Conservation (phyloP, 2,888 invertebrate genomes). For the Spodoptera littoralis region DNA sequence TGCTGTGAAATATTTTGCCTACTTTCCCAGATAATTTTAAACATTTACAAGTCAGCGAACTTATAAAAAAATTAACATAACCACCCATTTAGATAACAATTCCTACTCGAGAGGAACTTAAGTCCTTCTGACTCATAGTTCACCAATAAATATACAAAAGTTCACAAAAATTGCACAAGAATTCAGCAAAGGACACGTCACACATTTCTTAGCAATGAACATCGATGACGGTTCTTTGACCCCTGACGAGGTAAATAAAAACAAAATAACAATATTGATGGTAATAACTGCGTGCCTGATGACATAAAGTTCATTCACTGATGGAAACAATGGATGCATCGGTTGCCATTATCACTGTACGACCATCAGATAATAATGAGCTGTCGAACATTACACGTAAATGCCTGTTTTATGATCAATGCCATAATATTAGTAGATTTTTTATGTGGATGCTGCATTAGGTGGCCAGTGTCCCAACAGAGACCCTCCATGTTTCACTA, state of each 20-base stretch:
- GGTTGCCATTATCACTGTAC: slow-evolving; percentile 61
- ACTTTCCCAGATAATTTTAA: too few relatives aligned
- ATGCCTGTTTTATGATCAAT: slow-evolving; percentile 26
- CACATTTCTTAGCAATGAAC: neutral
- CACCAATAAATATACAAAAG: too few relatives aligned
- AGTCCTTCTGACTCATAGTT: too few relatives aligned
- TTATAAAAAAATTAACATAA: too few relatives aligned
- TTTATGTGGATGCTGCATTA: too few relatives aligned
- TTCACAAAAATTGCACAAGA: neutral
- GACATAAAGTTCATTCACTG: slow-evolving; percentile 71
- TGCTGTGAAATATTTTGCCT: too few relatives aligned
- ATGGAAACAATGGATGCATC: slow-evolving; percentile 65
- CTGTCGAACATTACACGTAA: slow-evolving; percentile 26
- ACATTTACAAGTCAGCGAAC: too few relatives aligned
- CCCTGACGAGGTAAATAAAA: slow-evolving; percentile 29
- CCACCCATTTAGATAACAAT: too few relatives aligned
- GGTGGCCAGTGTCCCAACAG: too few relatives aligned
- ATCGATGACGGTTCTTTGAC: slow-evolving; percentile 11
- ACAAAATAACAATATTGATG: slow-evolving; percentile 39
- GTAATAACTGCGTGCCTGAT: slow-evolving; percentile 27
- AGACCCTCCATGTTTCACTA: too few relatives aligned
- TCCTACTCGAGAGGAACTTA: too few relatives aligned
- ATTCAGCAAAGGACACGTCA: slow-evolving; percentile 5
- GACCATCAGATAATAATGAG: slow-evolving; percentile 57
- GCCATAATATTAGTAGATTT: neutral